Evolutionary conservation across 1,140 invertebrate genomes (phyloP), one percentile per base, ranked within the genome.

Genomic region (Sycobia sp.): DNA sequence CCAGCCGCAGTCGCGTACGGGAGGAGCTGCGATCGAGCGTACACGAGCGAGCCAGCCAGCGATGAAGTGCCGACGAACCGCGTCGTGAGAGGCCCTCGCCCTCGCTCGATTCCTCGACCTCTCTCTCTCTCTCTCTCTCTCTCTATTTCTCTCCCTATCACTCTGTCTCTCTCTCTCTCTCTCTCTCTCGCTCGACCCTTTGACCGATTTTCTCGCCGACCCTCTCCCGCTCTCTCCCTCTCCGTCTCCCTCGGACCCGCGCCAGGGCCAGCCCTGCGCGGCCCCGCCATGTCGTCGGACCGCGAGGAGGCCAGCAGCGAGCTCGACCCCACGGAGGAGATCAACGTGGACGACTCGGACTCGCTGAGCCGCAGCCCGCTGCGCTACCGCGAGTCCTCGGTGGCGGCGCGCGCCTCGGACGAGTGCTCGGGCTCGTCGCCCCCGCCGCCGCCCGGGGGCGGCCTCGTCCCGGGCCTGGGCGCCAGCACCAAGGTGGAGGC

Each of bases 321-420:
- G 56, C 69, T 74, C 53, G 79, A 80, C 56, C 72, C 77, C 36
- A 73, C 76, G 54, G 80, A 81, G 68, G 77, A 81, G 71, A 82
- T 81, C 59, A 81, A 81, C 56, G 80, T 81, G 34, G 80, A 81
- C 53, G 77, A 79, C 54, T 77, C 78, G 7, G 79, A 81, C 53
- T 77, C 78, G 9, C 69, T 75, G 0, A 79, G 78, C 49, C 76
- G 77, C 54, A 78, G 78, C 54, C 32, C 49, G 22, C 23, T 46
- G 36, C 46, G 13, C 59, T 13, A 2, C 32, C 47, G 27, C 32
- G 29, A 7, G 14, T 16, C 1, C 11, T 11, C 29, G 5, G 49
- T 11, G 27, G 43, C 22, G 20, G 49, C 3, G 27, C 14, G 49
- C 49, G 49, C 11, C 32, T 32, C 11, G 25, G 14, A 29, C 2